phyloP scores from a whole-genome alignment of 2,888 invertebrate species.

The Drosophila phalerata region DNA sequence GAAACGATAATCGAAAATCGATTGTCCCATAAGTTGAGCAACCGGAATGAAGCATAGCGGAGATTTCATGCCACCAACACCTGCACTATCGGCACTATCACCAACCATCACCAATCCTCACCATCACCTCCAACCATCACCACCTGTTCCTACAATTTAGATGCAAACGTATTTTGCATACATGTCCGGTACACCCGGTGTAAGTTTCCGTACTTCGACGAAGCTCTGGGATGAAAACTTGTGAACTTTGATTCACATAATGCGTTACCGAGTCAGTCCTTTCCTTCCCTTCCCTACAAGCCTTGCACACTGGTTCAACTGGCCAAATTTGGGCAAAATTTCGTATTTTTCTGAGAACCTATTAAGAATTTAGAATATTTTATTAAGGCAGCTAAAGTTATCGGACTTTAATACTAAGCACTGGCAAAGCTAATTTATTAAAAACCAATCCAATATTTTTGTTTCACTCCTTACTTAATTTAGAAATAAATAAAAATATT shows the following conservation, averaged over 20 bases:
- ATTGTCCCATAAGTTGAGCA: constrained; percentile 57
- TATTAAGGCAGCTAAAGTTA: too few relatives aligned
- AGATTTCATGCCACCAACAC: constrained; percentile 16
- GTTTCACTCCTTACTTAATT: too few relatives aligned
- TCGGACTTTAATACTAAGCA: too few relatives aligned
- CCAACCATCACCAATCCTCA: not conserved
- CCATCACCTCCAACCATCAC: not conserved
- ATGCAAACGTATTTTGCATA: constrained; percentile 53
- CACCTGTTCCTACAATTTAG: constrained; percentile 36
- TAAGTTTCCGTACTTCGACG: constrained; percentile 33
- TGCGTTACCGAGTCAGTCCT: not conserved
- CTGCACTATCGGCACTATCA: constrained; percentile 9
- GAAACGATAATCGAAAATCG: constrained; percentile 68
- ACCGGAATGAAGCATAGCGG: constrained; percentile 14
- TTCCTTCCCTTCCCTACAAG: not conserved
- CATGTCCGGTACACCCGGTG: constrained; percentile 47
- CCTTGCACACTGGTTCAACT: not conserved
- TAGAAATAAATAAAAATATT: too few relatives aligned
- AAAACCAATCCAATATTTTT: too few relatives aligned
- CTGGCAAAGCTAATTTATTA: too few relatives aligned
- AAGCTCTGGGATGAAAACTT: constrained; percentile 18
- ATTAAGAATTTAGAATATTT: too few relatives aligned
- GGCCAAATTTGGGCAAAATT: not conserved
- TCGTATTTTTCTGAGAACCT: too few relatives aligned
- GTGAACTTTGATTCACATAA: constrained; percentile 54